Evolutionary conservation across 2,113 vertebrate genomes (phyloP), one percentile per base, ranked within the genome.

Genomic region (Phyllostomus discolor): DNA sequence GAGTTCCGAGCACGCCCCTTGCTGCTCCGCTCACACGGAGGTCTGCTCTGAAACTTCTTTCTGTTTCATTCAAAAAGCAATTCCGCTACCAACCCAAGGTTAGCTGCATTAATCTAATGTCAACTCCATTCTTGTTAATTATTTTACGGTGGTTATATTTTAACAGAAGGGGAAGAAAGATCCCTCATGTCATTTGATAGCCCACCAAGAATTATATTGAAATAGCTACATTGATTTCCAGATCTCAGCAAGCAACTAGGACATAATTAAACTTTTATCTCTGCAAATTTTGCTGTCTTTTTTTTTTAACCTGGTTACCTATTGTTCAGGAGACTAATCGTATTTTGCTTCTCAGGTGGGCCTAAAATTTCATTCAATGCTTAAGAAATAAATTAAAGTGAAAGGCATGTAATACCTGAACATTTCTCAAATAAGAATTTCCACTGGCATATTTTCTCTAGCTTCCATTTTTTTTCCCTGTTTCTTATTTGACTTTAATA

Each of bases 241-340:
- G 97, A 98, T 98, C 98, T 98, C 98, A 98, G 98, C 98, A 98
- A 98, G 98, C 87, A 98, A 98, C 98, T 98, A 98, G 97, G 96
- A 98, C 95, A 98, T 98, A 98, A 98, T 98, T 98, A 98, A 98
- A 98, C 97, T 98, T 98, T 97, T 97, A 98, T 98, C 97, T 97
- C 95, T 96, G 86, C 57, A 98, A 98, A 98, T 98, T 98, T 96
- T 97, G 81, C 97, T 95, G 88, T 91, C 79, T 96, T 96, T 95
- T 93, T 92, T 95, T 82, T 79, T 70, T 38, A 97, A 97, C 79
- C 82, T 64, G 76, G 86, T 97, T 96, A 97, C 89, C 57, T 96
- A 59, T 97, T 98, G 97, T 95, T 94, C 10, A 0, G 93, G 69
- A 67, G 69, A 93, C 97, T 97, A 97, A 95, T 98, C 98, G 97